A percentile compares a stretch with the other conserved stretches of the same genome.
These are phyloP conservation scores for Oophaga sylvatica DNA, from an alignment of 2,797 vertebrate genomes.

Conservation along the genomic window DNA sequence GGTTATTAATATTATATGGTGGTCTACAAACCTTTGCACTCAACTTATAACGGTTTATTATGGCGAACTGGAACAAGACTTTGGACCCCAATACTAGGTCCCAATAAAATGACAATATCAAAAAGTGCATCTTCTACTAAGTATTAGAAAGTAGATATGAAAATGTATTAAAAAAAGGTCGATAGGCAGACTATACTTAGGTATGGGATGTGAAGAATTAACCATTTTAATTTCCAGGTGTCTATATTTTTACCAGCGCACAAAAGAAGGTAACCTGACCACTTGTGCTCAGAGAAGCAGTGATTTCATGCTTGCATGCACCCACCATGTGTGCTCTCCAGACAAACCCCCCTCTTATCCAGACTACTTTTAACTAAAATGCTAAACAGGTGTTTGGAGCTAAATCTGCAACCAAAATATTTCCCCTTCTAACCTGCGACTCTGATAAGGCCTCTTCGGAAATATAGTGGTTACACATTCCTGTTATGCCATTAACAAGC, in stretches of 20 bases:
- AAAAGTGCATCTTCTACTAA: background rate
- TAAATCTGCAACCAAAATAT: conserved; percentile 82
- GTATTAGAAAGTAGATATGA: background rate
- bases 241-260: conserved; percentile 3
- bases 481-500: conserved; percentile 78
- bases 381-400: conserved; percentile 86
- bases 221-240: background rate
- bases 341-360: conserved; percentile 61
- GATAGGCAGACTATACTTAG: background rate
- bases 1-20: too few species aligned
- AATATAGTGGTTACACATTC: conserved; percentile 87
- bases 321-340: conserved; percentile 57
- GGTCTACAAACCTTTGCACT: too few species aligned
- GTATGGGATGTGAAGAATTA: background rate
- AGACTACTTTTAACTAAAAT: conserved; percentile 80
- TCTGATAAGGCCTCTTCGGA: conserved; percentile 85
- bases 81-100: background rate
- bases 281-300: conserved; percentile 48
- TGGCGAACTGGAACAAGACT: too few species aligned
- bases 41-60: too few species aligned
- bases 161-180: background rate
- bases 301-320: conserved; percentile 52
- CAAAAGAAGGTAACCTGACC: conserved; percentile 50
- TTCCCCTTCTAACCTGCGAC: conserved; percentile 81
- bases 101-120: background rate